Evolutionary conservation across 2,888 invertebrate genomes (phyloP).

Genomic region (Tortrix viridana): DNA sequence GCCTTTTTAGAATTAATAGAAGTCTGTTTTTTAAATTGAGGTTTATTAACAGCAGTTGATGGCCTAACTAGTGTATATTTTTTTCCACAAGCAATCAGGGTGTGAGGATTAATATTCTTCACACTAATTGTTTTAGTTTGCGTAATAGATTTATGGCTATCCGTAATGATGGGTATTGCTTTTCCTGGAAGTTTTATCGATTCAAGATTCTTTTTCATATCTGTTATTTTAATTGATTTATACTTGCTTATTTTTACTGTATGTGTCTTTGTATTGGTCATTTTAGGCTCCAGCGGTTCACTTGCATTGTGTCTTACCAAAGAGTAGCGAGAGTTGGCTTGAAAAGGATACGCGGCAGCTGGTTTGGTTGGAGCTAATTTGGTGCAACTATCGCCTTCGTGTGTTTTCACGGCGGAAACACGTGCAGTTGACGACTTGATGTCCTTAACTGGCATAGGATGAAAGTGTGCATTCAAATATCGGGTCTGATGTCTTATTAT

Average conservation of each 20-base stretch:
- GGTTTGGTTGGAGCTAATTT: not conserved
- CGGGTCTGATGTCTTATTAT: constrained; percentile 3
- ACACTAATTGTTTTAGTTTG: constrained; percentile 4
- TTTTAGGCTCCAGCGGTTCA: constrained; percentile 4
- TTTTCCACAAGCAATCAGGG: constrained; percentile 6
- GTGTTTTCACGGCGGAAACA: not conserved
- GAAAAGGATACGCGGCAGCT: constrained; percentile 26
- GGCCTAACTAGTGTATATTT: constrained; percentile 22
- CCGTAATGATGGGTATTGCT: constrained; percentile 9
- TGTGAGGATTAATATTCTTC: constrained; percentile 4
- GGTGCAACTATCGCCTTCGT: not conserved
- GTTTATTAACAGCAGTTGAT: not conserved
- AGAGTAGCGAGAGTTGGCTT: constrained; percentile 59
- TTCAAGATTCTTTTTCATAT: constrained; percentile 55
- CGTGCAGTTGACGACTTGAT: constrained; percentile 10
- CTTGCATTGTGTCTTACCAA: constrained; percentile 55
- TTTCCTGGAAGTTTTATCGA: constrained; percentile 39
- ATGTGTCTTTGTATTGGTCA: constrained; percentile 44
- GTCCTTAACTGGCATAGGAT: constrained; percentile 4
- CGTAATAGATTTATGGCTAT: constrained; percentile 8
- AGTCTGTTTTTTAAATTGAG: constrained; percentile 20
- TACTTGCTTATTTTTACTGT: constrained; percentile 71
- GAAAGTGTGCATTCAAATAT: not conserved
- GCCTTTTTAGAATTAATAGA: constrained; percentile 17
- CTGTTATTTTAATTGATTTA: constrained; percentile 64